These are phyloP conservation scores for Lepilemur septentrionalis DNA, from an alignment of 2,797 vertebrate genomes.

Conservation along the genomic window DNA sequence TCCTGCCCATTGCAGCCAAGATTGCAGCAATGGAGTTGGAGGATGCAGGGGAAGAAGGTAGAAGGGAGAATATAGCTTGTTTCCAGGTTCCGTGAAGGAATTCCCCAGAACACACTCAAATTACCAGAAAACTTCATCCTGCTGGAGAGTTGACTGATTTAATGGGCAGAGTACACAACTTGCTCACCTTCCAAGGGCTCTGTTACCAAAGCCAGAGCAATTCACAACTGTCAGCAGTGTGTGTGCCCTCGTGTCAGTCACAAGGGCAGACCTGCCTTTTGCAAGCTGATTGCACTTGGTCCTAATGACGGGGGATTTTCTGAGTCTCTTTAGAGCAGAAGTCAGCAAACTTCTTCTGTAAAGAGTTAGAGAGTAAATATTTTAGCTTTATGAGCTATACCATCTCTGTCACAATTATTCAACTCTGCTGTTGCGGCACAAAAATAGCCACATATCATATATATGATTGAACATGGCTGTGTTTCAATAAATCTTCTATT, in stretches of 20 bases:
- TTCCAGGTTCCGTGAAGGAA: slow-evolving; percentile 40
- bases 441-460: background rate
- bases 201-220: slow-evolving; percentile 32
- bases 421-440: background rate
- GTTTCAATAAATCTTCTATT: slow-evolving; percentile 25
- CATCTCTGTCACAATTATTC: background rate
- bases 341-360: background rate
- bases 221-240: background rate
- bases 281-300: background rate
- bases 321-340: background rate
- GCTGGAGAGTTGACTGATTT: background rate
- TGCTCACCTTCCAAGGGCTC: background rate
- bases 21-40: slow-evolving; percentile 60
- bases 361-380: background rate
- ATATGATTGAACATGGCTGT: background rate
- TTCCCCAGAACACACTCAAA: slow-evolving; percentile 64
- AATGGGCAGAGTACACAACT: background rate
- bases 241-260: background rate
- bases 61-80: slow-evolving; percentile 47
- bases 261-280: background rate
- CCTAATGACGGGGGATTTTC: background rate
- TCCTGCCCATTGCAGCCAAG: slow-evolving; percentile 44
- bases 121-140: slow-evolving; percentile 60
- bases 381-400: background rate
- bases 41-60: slow-evolving; percentile 69